Percentiles rank a stretch among this genome's conserved stretches.
Evolutionary conservation across 2,113 vertebrate genomes (phyloP).

Genomic region (Brachyhypopomus gauderio): DNA sequence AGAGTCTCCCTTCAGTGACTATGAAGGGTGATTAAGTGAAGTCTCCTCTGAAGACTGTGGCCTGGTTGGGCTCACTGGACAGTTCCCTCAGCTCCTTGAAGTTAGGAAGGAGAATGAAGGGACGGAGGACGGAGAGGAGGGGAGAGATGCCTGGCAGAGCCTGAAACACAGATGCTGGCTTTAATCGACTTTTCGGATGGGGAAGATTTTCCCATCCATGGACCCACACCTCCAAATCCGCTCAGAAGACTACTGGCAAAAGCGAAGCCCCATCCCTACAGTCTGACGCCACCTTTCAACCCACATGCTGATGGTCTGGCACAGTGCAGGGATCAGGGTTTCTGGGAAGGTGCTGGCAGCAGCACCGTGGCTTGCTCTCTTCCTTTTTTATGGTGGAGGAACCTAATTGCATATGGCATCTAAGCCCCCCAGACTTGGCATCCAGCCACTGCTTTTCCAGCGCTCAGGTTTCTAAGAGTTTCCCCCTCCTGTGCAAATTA

Average conservation of each 20-base stretch:
- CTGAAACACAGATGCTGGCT: constrained; percentile 78
- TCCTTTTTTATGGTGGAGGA: constrained; percentile 60
- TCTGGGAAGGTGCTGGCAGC: constrained; percentile 66
- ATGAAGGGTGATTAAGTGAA: constrained; percentile 65
- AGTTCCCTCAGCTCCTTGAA: constrained; percentile 64
- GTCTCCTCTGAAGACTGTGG: constrained; percentile 56
- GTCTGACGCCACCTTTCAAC: constrained; percentile 75
- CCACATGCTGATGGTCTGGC: constrained; percentile 66
- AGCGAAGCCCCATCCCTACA: constrained; percentile 61
- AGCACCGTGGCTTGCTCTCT: constrained; percentile 36
- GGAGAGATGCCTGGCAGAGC: constrained; percentile 68
- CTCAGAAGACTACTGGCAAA: constrained; percentile 73
- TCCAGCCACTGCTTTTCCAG: constrained; percentile 53
- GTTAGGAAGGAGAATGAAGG: constrained; percentile 55
- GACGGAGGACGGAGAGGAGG: constrained; percentile 36
- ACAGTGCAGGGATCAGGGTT: constrained; percentile 59
- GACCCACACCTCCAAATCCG: constrained; percentile 74
- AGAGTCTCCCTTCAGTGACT: constrained; percentile 39
- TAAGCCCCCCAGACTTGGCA: constrained; percentile 69
- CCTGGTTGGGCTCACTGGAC: constrained; percentile 54
- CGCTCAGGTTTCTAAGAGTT: constrained; percentile 63
- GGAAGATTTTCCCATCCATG: constrained; percentile 72
- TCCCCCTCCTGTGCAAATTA: constrained; percentile 65
- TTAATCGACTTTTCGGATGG: constrained; percentile 77
- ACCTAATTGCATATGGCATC: constrained; percentile 70